These are phyloP conservation scores for Yoshiicerus persimilis DNA, from an alignment of 1,140 invertebrate species.

Conservation along the genomic window DNA sequence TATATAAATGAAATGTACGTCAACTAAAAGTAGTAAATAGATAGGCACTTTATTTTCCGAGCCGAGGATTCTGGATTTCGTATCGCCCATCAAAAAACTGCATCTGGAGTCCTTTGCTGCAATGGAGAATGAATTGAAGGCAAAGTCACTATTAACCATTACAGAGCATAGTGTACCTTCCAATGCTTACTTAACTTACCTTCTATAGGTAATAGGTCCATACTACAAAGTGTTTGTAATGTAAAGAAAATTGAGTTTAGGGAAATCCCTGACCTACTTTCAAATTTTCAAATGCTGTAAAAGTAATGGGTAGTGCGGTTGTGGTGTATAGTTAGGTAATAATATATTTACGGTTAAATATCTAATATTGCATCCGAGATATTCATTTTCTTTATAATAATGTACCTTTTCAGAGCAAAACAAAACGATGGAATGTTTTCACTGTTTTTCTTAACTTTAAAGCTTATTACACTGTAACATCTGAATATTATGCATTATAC, in stretches of 20 bases:
- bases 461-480: neutral
- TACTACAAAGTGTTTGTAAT: neutral
- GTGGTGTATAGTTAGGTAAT: neutral
- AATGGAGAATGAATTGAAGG: neutral
- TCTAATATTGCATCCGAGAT: neutral
- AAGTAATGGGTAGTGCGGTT: neutral
- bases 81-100: neutral
- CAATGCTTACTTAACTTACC: neutral
- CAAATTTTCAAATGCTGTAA: neutral
- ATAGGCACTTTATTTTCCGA: neutral
- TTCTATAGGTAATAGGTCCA: neutral
- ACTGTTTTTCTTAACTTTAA: neutral
- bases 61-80: neutral
- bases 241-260: conserved; percentile 1
- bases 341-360: neutral
- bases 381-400: conserved; percentile 10
- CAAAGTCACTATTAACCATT: neutral
- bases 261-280: conserved; percentile 19
- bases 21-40: neutral
- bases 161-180: neutral
- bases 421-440: neutral
- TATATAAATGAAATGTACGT: neutral
- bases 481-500: neutral
- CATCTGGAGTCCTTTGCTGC: neutral
- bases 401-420: neutral